These are phyloP conservation scores for Antrozous pallidus DNA, from an alignment of 2,797 vertebrate genomes.

Conservation along the genomic window DNA sequence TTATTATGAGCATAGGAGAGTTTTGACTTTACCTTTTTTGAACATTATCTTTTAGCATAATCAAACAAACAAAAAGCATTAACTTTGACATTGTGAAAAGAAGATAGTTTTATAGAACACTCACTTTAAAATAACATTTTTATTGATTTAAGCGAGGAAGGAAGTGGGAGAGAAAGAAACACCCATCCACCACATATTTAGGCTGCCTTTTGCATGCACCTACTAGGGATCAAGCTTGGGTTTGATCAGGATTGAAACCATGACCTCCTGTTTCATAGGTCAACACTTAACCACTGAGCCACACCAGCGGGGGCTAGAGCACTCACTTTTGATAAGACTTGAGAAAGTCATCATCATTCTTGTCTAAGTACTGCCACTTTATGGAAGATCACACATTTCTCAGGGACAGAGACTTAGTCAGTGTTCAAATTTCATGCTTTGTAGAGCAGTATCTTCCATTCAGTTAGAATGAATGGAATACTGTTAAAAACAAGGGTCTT, in stretches of 20 bases:
- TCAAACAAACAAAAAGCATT: not conserved
- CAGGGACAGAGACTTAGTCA: not conserved
- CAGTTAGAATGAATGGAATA: not conserved
- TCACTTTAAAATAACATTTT: not conserved
- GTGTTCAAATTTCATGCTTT: not conserved
- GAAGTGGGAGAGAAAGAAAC: too few relatives aligned
- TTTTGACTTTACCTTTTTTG: not conserved
- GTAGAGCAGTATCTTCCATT: not conserved
- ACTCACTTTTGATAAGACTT: not conserved
- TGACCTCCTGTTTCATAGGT: too few relatives aligned
- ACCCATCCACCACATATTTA: too few relatives aligned
- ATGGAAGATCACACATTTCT: not conserved
- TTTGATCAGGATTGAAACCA: too few relatives aligned
- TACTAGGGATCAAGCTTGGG: too few relatives aligned
- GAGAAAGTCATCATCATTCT: not conserved
- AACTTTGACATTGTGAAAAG: not conserved
- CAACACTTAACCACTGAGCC: too few relatives aligned
- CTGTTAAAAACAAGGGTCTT: not conserved
- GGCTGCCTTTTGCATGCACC: too few relatives aligned
- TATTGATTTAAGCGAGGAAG: too few relatives aligned
- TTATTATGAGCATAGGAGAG: not conserved
- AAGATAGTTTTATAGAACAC: not conserved
- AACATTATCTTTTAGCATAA: not conserved
- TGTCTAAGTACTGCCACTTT: not conserved
- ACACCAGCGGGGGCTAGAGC: not conserved